These are phyloP conservation scores for Harpalus rubripes DNA, from an alignment of 2,888 invertebrate genomes.

Conservation along the genomic window DNA sequence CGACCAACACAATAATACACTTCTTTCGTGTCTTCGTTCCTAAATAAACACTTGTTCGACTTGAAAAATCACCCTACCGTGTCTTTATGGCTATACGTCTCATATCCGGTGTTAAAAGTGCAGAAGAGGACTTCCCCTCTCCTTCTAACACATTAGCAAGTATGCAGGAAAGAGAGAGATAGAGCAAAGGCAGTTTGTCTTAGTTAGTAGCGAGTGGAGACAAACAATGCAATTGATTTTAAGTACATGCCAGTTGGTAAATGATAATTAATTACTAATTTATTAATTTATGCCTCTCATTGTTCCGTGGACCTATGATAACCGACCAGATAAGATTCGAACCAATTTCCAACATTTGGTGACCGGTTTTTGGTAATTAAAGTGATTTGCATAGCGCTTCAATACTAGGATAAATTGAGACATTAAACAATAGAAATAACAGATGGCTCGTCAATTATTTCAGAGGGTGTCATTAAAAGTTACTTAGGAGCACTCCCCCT, in stretches of 20 bases:
- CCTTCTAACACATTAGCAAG: constrained; percentile 28
- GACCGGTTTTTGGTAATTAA: constrained; percentile 30
- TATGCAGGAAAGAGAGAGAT: constrained; percentile 4
- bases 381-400: constrained; percentile 14
- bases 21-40: constrained; percentile 1
- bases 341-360: constrained; percentile 64
- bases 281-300: constrained; percentile 78
- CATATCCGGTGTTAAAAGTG: constrained; percentile 74
- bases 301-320: constrained; percentile 77
- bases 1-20: constrained; percentile 23
- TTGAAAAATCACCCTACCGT: constrained; percentile 72
- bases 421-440: constrained; percentile 15
- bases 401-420: constrained; percentile 30
- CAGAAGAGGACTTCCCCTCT: background rate
- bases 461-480: background rate
- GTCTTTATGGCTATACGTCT: constrained; percentile 75
- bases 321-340: constrained; percentile 75
- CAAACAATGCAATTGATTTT: constrained; percentile 76
- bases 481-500: background rate
- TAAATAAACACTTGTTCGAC: constrained; percentile 55
- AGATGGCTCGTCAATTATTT: background rate
- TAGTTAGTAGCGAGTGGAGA: constrained; percentile 45
- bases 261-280: constrained; percentile 78
- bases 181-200: constrained; percentile 24
- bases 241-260: constrained; percentile 77